Evolutionary conservation across 2,113 vertebrate species (phyloP).

Genomic region (Stictonetta naevosa): DNA sequence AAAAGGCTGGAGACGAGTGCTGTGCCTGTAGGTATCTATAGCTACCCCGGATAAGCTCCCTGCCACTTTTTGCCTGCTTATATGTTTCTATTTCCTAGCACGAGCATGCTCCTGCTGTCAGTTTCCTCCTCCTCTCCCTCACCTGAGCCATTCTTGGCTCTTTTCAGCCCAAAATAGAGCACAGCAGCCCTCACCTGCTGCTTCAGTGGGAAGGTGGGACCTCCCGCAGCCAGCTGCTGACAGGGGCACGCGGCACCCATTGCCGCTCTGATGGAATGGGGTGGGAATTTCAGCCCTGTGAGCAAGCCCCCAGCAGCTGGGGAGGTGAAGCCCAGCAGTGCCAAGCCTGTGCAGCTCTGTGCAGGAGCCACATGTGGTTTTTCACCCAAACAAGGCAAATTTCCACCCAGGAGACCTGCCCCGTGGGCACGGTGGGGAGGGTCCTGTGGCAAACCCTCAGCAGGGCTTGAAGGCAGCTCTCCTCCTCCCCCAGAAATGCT

Average conservation of each 20-base stretch:
- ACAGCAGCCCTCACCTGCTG: not conserved
- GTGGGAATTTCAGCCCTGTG: not conserved
- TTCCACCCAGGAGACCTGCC: not conserved
- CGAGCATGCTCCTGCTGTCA: not conserved
- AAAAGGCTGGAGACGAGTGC: not conserved
- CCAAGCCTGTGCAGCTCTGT: not conserved
- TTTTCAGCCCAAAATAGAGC: not conserved
- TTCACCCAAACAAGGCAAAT: not conserved
- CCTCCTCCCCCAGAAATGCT: not conserved
- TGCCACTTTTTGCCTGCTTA: not conserved
- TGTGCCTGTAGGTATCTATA: not conserved
- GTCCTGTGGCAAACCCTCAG: not conserved
- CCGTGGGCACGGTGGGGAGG: accelerated
- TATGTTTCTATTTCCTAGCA: not conserved
- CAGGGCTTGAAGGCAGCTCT: not conserved
- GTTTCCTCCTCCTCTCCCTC: not conserved
- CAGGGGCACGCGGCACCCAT: accelerated
- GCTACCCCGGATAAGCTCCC: not conserved
- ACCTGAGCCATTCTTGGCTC: not conserved
- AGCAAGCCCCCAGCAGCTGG: accelerated
- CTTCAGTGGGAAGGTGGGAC: not conserved
- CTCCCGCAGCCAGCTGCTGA: not conserved
- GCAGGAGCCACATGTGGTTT: accelerated
- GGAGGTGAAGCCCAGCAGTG: not conserved
- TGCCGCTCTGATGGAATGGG: not conserved